phyloP scores from a whole-genome alignment of 2,797 vertebrate genomes.

The Nasua narica region DNA sequence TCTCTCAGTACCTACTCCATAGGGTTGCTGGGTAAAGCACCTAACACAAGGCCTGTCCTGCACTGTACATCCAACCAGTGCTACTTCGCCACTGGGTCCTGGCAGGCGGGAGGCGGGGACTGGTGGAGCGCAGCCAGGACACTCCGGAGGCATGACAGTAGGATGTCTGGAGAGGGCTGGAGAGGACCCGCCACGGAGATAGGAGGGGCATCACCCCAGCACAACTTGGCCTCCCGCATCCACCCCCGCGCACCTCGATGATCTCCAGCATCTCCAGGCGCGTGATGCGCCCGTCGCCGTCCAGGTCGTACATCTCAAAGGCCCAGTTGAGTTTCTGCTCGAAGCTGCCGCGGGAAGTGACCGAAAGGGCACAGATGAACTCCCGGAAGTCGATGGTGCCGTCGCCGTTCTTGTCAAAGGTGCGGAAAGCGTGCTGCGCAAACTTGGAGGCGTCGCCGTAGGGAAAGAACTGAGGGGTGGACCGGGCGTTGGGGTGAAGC shows the following conservation, averaged over 20 bases:
- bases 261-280: slow-evolving; percentile 94
- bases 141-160: neutral
- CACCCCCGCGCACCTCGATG: slow-evolving; percentile 86
- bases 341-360: slow-evolving; percentile 92
- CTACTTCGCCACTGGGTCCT: neutral
- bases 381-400: slow-evolving; percentile 94
- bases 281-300: slow-evolving; percentile 91
- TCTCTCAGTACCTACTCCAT: neutral
- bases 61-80: neutral
- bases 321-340: slow-evolving; percentile 95
- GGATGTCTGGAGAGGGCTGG: neutral
- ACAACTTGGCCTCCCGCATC: neutral
- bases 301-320: slow-evolving; percentile 94
- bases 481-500: neutral
- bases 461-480: slow-evolving; percentile 87
- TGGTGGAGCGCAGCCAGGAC: neutral
- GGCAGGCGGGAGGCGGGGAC: neutral
- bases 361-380: slow-evolving; percentile 92
- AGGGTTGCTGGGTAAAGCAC: neutral
- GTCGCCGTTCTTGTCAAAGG: slow-evolving; percentile 92
- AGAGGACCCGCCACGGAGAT: neutral
- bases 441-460: slow-evolving; percentile 94
- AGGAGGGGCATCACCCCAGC: neutral
- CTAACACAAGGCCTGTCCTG: neutral
- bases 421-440: slow-evolving; percentile 92